Evolutionary conservation across 2,113 vertebrate species (phyloP), one percentile per base, ranked within the genome.

Genomic region (Formicarius rufipectus): DNA sequence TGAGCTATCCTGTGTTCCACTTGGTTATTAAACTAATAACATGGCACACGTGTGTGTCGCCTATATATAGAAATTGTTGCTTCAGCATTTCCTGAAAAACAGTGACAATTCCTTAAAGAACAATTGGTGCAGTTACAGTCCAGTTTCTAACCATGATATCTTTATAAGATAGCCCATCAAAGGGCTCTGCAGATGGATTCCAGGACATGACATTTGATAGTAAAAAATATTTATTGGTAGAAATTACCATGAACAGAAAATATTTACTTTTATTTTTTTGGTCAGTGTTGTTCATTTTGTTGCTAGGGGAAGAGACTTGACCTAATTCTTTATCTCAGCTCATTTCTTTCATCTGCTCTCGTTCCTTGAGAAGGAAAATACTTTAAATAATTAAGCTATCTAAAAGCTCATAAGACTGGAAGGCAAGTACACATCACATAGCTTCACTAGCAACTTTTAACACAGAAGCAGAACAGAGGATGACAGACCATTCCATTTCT

Each of bases 321-420:
- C 73, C 93, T 71, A 66, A 68, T 79, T 87, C 42, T 85, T 91
- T 67, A 60, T 66, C 28, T 67, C 33, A 28, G 14, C 20, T 80
- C 22, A 22, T 52, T 80, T 73, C 33, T 81, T n/a, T 85, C 66
- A 87, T 95, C 37, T 86, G 53, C 23, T 87, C 37, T 87, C 45
- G 24, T 44, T 68, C 37, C 74, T 31, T 49, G 44, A 74, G 68
- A 62, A 81, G 68, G 28, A 90, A 95, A 95, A 86, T 13, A 66
- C 62, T n/a, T 60, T 83, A 89, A 96, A 93, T 91, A 75, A 82
- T 71, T 93, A 42, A 76, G 66, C 18, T 76, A 47, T 40, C 79
- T 84, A 85, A 94, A 82, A 87, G 53, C 78, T 92, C 9, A 0
- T 16, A 63, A 68, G 44, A 82, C 40, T 37, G 19, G 63, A 91